Base-by-base conservation (phyloP, 2,797 vertebrate species). In the Pyrocephalus nanus region DNA sequence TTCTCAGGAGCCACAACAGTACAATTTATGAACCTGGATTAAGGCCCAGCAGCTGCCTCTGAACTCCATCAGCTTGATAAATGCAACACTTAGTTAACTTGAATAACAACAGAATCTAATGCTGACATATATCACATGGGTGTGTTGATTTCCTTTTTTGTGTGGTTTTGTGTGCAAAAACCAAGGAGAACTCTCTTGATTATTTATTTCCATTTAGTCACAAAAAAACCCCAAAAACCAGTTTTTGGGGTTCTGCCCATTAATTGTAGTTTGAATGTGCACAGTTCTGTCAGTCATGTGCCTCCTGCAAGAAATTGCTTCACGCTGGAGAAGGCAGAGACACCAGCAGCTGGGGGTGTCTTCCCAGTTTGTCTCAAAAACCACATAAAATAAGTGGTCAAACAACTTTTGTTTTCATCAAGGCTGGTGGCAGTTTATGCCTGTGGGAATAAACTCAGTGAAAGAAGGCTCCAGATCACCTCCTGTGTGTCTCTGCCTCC, bases 271-370 rank as follows among this genome's bases (percentile, higher is more conserved):
- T 69, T 43, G 6, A 10, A 42, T 12, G 14, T 22, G 16, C 19
- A 21, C 1, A 5, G 11, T 2, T 74, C 51, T 64, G 26, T 32
- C 45, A 53, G 38, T n/a, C 12, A 11, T 11, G 15, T 17, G 21
- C 11, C 21, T 81, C 25, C 45, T 79, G 15, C 13, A 72, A 60
- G 55, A 83, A 65, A 62, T 4, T 62, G 4, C 14, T 72, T 76
- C 3, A 2, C 11, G 55, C 23, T 58, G 42, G 45, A 85, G 66
- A 25, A 45, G 17, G 16, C 21, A 61, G 34, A 75, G 42, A 36
- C 25, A n/a, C 5, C 25, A 60, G 17, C 8, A 42, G 1, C 2
- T 25, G 21, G 32, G 16, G 2, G 1, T 15, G 3, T 34, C 38
- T 86, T 82, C 50, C 27, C 21, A 16, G 21, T 40, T 60, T 15